Evolutionary conservation across 1,140 invertebrate species (phyloP).

Genomic region (Phortica variegata): DNA sequence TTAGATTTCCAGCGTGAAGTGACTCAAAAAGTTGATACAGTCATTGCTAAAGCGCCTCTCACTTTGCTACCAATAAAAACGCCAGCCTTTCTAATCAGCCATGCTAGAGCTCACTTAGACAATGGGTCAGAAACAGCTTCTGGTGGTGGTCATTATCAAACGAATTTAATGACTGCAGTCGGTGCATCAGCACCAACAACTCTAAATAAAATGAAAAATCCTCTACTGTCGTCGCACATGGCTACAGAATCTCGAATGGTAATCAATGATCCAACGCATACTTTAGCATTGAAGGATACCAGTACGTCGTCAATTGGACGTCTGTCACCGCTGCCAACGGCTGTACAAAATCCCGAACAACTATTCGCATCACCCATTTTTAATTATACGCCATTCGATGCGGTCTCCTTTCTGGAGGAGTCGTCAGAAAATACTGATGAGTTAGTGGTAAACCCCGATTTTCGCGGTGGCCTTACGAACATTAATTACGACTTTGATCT

Average conservation of each 20-base stretch:
- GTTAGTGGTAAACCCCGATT: slow-evolving; percentile 54
- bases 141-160: slow-evolving; percentile 34
- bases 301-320: slow-evolving; percentile 27
- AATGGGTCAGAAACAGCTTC: slow-evolving; percentile 13
- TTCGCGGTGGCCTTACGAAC: slow-evolving; percentile 64
- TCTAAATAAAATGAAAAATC: slow-evolving; percentile 6
- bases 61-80: slow-evolving; percentile 70
- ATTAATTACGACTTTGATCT: slow-evolving; percentile 74
- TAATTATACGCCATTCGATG: slow-evolving; percentile 59
- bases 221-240: background rate
- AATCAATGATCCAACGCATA: slow-evolving; percentile 11
- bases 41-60: slow-evolving; percentile 70
- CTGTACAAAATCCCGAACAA: slow-evolving; percentile 50
- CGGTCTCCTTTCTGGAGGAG: slow-evolving; percentile 60
- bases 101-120: slow-evolving; percentile 34
- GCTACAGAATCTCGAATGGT: no score
- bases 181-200: background rate
- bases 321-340: slow-evolving; percentile 31
- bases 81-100: slow-evolving; percentile 57
- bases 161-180: slow-evolving; percentile 32
- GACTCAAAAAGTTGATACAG: slow-evolving; percentile 65
- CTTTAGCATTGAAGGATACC: slow-evolving; percentile 34
- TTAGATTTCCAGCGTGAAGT: slow-evolving; percentile 70
- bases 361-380: slow-evolving; percentile 61
- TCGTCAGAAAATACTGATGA: slow-evolving; percentile 62